phyloP scores from a whole-genome alignment of 2,888 invertebrate genomes.

The Tenthredo distinguenda region DNA sequence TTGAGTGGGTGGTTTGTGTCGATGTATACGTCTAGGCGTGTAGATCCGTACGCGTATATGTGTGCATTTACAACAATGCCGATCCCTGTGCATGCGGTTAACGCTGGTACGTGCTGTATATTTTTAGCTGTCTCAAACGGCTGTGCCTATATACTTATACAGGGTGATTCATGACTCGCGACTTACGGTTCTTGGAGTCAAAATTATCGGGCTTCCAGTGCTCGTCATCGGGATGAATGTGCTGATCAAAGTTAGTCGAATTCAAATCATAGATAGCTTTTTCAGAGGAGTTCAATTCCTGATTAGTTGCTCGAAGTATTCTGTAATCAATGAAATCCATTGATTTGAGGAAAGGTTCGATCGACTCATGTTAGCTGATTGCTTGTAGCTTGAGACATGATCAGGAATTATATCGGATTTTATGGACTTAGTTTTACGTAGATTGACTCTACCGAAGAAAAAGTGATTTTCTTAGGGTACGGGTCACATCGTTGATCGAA shows the following conservation, averaged over 20 bases:
- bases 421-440: background rate
- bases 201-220: background rate
- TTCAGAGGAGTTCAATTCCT: too few relatives aligned
- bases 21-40: background rate
- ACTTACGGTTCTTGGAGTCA: background rate
- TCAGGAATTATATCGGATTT: background rate
- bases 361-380: too few relatives aligned
- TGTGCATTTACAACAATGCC: background rate
- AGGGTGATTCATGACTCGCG: slow-evolving; percentile 28
- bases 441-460: too few relatives aligned
- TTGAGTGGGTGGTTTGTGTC: background rate
- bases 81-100: background rate
- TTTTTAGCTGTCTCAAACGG: slow-evolving; percentile 18
- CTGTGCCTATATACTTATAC: slow-evolving; percentile 13
- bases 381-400: background rate
- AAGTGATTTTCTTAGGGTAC: too few relatives aligned
- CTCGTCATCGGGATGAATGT: background rate
- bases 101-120: background rate
- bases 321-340: too few relatives aligned
- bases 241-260: background rate
- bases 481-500: too few relatives aligned
- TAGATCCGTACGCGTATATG: background rate
- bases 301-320: too few relatives aligned
- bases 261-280: too few relatives aligned
- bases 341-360: too few relatives aligned